phyloP scores from a whole-genome alignment of 2,113 vertebrate species.

The Emydocephalus ijimae region DNA sequence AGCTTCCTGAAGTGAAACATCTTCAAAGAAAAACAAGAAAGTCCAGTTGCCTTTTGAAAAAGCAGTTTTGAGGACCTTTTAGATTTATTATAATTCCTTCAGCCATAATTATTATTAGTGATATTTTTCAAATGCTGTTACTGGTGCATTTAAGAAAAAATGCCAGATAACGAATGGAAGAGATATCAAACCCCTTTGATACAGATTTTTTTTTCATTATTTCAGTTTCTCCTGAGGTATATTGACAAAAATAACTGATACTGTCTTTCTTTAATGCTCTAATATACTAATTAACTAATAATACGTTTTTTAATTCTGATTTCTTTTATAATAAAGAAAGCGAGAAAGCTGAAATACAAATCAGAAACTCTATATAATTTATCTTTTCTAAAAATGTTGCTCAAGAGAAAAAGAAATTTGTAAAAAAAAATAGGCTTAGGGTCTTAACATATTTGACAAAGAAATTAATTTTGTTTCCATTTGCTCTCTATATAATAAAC shows the following conservation, averaged over 20 bases:
- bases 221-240: neutral
- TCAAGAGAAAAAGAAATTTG: neutral
- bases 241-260: slow-evolving; percentile 13
- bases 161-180: neutral
- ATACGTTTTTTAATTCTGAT: slow-evolving; percentile 8
- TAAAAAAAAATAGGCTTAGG: neutral
- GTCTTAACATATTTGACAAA: neutral
- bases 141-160: neutral
- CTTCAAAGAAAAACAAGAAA: too few relatives aligned
- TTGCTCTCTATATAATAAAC: neutral
- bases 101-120: fast-evolving
- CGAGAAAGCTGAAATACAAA: neutral
- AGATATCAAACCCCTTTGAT: neutral
- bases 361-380: neutral
- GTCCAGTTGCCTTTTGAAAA: too few relatives aligned
- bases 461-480: neutral
- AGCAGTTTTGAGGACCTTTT: neutral
- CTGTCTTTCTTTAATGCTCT: neutral
- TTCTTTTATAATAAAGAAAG: slow-evolving; percentile 4
- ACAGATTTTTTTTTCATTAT: neutral
- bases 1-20: too few relatives aligned
- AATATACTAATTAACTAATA: neutral
- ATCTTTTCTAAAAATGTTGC: neutral
- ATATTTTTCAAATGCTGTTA: neutral
- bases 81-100: neutral